These are phyloP conservation scores for Lytechinus pictus DNA, from an alignment of 35 echinoderm and acorn worm species.

Conservation along the genomic window DNA sequence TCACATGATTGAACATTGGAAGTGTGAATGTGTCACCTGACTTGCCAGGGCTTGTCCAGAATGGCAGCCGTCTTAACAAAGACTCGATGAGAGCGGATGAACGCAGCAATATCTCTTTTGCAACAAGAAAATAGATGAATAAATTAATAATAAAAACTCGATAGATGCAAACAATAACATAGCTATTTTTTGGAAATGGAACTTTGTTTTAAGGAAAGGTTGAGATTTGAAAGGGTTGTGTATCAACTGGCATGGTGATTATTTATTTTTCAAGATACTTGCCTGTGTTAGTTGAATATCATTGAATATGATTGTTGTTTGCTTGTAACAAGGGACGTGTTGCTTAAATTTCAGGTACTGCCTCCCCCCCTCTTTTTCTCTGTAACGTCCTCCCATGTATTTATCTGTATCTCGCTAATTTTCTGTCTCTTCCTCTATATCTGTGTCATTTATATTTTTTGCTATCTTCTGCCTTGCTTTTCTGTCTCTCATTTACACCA, in stretches of 20 bases:
- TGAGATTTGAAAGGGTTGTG: neutral
- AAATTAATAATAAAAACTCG: neutral
- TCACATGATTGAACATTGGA: neutral
- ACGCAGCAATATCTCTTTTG: neutral
- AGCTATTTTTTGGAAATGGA: neutral
- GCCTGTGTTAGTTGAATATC: neutral
- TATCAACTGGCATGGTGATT: neutral
- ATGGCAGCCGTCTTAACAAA: neutral
- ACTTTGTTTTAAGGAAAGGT: neutral
- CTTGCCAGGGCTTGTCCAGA: neutral
- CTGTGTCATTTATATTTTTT: too few relatives aligned
- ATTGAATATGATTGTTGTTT: neutral
- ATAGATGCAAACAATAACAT: neutral
- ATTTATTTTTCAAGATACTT: neutral
- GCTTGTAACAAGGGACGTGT: neutral
- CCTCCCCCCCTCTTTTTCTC: too few relatives aligned
- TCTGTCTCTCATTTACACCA: too few relatives aligned
- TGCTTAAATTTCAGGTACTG: neutral
- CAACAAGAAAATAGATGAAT: neutral
- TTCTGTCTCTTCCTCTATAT: too few relatives aligned
- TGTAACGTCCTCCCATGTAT: too few relatives aligned
- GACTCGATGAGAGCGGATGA: neutral
- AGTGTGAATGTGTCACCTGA: neutral
- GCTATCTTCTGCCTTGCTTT: too few relatives aligned
- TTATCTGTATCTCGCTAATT: too few relatives aligned